A percentile compares a stretch with the other conserved stretches of the same genome.
These are phyloP conservation scores for Centrocercus urophasianus DNA, from an alignment of 2,113 vertebrate species.

Conservation along the genomic window DNA sequence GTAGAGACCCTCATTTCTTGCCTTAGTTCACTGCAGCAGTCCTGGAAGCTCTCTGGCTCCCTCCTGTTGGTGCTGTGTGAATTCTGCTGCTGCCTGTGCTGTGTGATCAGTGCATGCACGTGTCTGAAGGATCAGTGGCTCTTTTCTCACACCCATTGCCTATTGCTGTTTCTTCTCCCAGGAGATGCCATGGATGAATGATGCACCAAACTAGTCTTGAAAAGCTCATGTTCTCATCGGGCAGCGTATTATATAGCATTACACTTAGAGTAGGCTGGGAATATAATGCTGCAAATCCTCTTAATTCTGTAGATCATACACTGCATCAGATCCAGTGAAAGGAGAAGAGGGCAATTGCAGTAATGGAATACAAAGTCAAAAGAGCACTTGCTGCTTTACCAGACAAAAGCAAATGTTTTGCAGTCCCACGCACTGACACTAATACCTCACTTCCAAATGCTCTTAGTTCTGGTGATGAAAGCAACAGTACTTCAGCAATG, in stretches of 20 bases:
- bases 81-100: not conserved
- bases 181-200: not conserved
- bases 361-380: not conserved
- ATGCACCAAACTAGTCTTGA: not conserved
- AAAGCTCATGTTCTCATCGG: not conserved
- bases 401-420: not conserved
- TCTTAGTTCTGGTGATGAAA: not conserved
- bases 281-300: not conserved
- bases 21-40: not conserved
- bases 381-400: not conserved
- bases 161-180: not conserved
- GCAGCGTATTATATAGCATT: conserved; percentile 7
- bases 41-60: not conserved
- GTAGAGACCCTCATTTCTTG: not conserved
- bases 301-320: not conserved
- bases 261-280: not conserved
- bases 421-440: too few species aligned
- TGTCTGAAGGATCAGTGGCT: not conserved
- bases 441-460: not conserved
- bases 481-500: not conserved
- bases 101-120: not conserved
- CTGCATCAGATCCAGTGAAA: not conserved
- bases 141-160: not conserved
- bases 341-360: not conserved
- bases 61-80: not conserved